Evolutionary conservation across 2,888 invertebrate species (phyloP), one percentile per base, ranked within the genome.

Genomic region (Yponomeuta plumbellus): DNA sequence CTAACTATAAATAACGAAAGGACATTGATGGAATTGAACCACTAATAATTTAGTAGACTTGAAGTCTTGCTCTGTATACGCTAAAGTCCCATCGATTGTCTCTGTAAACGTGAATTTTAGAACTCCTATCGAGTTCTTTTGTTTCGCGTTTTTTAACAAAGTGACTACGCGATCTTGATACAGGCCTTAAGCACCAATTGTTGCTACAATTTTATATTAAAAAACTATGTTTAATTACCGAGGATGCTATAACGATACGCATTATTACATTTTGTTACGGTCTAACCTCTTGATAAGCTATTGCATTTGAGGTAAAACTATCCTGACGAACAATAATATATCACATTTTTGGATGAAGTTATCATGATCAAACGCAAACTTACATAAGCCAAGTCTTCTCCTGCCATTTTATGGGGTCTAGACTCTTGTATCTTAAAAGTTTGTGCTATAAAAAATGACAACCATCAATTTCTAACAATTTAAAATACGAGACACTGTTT

Each of bases 31-130:
- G 8, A 6, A 34, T 34, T 34, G 34, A 1, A 34, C 1, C 6
- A 34, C 34, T 34, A 34, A 5, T 34, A 2, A 34, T 34, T 34
- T 34, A 8, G 34, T 34, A 34, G 34, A 34, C 34, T 34, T 34
- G 34, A 6, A 34, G 34, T 34, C 34, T 34, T 34, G 44, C 44
- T 52, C 44, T 52, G 17, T 52, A 5, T 17, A 52, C 44, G 17
- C 5, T 52, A 13, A 72, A 74, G 72, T 66, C 72, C 62, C 63
- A 65, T 61, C 66, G 67, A 67, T 69, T 59, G 39, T 69, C 67
- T 69, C 68, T 52, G 13, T 4, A 23, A 23, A 3, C 44, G 44
- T 52, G 44, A 52, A 8, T 52, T 52, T 52, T 52, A 52, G 44
- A 34, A 58, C 58, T 20, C 11, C 58, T 20, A 58, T 22, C 20